Percentiles rank a stretch among this genome's conserved stretches.
Evolutionary conservation across 2,797 vertebrate genomes (phyloP).

Genomic region (Enteromius paludinosus): DNA sequence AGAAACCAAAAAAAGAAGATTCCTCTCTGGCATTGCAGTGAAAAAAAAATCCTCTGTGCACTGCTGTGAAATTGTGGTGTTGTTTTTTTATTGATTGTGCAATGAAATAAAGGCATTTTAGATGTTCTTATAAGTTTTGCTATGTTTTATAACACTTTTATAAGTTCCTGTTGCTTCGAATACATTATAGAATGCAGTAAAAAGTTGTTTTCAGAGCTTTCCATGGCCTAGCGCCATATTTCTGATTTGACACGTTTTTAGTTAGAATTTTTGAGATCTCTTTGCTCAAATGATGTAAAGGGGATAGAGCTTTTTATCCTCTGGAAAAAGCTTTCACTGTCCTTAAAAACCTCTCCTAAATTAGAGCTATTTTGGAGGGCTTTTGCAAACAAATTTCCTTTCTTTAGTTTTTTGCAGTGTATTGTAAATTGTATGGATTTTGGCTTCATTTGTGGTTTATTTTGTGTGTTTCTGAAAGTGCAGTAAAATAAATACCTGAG

Average conservation of each 20-base stretch:
- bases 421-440: neutral
- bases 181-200: neutral
- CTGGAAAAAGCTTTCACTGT: neutral
- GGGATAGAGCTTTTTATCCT: neutral
- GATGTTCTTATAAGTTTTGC: too few species aligned
- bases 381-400: neutral
- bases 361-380: too few species aligned
- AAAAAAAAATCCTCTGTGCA: neutral
- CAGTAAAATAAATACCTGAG: neutral
- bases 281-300: neutral
- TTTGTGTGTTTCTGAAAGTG: neutral
- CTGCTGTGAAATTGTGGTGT: neutral
- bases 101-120: neutral
- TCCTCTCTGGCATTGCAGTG: neutral
- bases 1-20: too few species aligned
- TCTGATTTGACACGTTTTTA: neutral
- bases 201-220: neutral
- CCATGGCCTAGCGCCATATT: neutral
- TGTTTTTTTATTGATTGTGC: neutral
- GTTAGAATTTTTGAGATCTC: neutral
- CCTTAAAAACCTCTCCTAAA: neutral
- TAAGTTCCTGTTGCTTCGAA: neutral
- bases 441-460: neutral
- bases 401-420: neutral
- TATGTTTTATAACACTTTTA: neutral